Percentiles rank a stretch among this genome's conserved stretches.
Evolutionary conservation across 2,888 invertebrate species (phyloP).

Genomic region (Tenthredo notha): DNA sequence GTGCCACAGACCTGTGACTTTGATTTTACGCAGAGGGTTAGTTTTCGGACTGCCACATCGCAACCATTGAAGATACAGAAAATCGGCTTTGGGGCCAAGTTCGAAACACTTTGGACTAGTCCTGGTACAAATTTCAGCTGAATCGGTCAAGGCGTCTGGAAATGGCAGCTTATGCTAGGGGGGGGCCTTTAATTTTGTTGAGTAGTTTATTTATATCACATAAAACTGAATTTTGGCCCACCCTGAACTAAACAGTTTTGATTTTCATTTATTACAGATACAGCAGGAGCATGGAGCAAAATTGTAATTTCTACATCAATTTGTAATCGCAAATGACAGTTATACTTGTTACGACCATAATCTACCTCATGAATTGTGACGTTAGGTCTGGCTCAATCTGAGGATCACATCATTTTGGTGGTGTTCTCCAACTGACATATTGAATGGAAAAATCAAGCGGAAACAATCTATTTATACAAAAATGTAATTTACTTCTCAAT

Average conservation of each 20-base stretch:
- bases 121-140: too few species aligned
- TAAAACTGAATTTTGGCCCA: not conserved
- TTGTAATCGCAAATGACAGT: slow-evolving; percentile 27
- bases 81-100: too few species aligned
- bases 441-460: slow-evolving; percentile 13
- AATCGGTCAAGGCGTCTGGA: too few species aligned
- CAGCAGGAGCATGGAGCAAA: not conserved
- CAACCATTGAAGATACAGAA: too few species aligned
- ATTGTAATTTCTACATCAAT: slow-evolving; percentile 18
- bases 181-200: too few species aligned
- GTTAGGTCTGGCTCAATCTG: not conserved
- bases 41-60: too few species aligned
- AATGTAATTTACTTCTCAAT: slow-evolving; percentile 29
- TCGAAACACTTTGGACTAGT: too few species aligned
- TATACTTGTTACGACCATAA: not conserved
- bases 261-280: slow-evolving; percentile 18
- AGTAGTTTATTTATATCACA: not conserved
- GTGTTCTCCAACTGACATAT: slow-evolving; percentile 18
- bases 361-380: slow-evolving; percentile 1
- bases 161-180: too few species aligned
- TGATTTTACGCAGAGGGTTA: too few species aligned
- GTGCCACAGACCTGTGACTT: too few species aligned
- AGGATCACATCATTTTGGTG: slow-evolving; percentile 19
- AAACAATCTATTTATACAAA: slow-evolving; percentile 7
- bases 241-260: not conserved